Conservation (phyloP, 37 sponge, comb jelly and placozoan species). For the Spongilla lacustris region DNA sequence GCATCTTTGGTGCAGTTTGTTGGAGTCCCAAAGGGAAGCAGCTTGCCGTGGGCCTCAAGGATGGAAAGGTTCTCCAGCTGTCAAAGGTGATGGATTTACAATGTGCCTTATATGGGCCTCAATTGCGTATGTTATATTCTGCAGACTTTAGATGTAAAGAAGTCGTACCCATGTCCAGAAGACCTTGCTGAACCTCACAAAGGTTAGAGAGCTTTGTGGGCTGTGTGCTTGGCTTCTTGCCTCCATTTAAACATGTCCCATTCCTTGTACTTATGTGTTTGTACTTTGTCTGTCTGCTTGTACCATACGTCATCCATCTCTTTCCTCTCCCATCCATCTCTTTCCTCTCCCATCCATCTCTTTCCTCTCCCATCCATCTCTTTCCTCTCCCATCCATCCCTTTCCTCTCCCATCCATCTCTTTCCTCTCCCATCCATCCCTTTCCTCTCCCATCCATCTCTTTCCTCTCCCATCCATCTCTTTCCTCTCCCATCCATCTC, state of each 20-base stretch:
- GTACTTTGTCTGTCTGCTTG: too few species aligned
- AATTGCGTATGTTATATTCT: conserved; percentile 1
- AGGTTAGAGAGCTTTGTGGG: background rate
- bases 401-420: too few species aligned
- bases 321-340: background rate
- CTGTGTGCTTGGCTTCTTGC: background rate
- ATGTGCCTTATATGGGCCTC: conserved; percentile 5
- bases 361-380: background rate
- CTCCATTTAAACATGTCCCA: background rate
- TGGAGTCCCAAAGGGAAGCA: conserved; percentile 96
- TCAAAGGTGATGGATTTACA: conserved; percentile 28
- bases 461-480: too few species aligned
- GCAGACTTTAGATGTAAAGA: conserved; percentile 5
- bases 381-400: background rate
- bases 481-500: too few species aligned
- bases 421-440: too few species aligned
- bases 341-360: background rate
- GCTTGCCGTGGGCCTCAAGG: conserved; percentile 75
- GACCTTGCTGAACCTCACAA: background rate
- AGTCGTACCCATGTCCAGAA: conserved; percentile 9
- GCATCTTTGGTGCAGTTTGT: conserved; percentile 53
- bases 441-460: too few species aligned
- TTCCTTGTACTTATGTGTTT: background rate
- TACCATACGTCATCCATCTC: too few species aligned
- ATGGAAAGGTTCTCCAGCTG: conserved; percentile 62